These are phyloP conservation scores for Agriopis aurantiaria DNA, from an alignment of 2,888 invertebrate species.

Conservation along the genomic window DNA sequence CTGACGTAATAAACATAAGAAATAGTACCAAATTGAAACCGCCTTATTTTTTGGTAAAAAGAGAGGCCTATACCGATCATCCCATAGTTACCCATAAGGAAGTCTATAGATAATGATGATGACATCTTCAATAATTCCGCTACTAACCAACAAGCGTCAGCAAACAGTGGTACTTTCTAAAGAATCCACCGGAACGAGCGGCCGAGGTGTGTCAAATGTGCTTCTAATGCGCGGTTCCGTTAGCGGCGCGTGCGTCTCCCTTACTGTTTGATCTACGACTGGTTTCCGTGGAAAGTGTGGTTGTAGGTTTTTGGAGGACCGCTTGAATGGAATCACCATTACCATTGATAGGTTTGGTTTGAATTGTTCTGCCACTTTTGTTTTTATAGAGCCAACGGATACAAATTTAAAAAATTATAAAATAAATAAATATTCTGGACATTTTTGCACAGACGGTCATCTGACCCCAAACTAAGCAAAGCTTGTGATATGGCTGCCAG, in stretches of 20 bases:
- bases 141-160: conserved; percentile 28
- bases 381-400: conserved; percentile 8
- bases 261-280: conserved; percentile 46
- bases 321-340: conserved; percentile 27
- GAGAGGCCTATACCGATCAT: no score
- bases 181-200: conserved; percentile 71
- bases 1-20: no score
- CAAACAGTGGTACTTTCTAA: conserved; percentile 60
- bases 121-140: conserved; percentile 12
- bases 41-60: no score
- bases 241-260: conserved; percentile 60
- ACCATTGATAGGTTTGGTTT: conserved; percentile 25
- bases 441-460: no score
- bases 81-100: no score
- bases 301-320: conserved; percentile 37
- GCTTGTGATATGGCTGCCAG: no score
- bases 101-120: no score
- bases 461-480: no score
- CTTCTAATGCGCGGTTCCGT: conserved; percentile 71
- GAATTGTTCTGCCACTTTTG: conserved; percentile 25
- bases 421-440: no score
- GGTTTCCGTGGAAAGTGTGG: conserved; percentile 45
- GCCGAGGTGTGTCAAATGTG: conserved; percentile 61
- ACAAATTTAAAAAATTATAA: no score
- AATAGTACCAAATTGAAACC: no score